These are phyloP conservation scores for Chelonia mydas DNA, from an alignment of 2,797 vertebrate species.

Conservation along the genomic window DNA sequence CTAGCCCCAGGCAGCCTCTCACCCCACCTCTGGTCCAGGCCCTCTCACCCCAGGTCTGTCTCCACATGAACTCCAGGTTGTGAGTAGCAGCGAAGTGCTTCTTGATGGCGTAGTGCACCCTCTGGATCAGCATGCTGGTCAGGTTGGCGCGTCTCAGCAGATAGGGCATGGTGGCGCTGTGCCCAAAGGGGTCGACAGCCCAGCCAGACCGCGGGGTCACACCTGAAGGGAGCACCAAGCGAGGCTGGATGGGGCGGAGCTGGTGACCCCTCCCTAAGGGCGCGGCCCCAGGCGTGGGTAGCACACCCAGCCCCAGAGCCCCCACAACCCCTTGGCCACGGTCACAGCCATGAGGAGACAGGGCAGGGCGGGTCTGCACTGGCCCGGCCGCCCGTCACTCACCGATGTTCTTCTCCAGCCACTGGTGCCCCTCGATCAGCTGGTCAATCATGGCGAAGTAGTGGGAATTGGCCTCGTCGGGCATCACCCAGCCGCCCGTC, in stretches of 20 bases:
- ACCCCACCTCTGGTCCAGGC: not conserved
- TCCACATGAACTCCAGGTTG: conserved; percentile 99
- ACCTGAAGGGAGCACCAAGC: conserved; percentile 76
- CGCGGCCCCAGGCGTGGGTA: no score
- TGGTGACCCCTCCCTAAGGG: no score
- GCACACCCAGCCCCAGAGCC: no score
- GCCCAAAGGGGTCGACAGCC: conserved; percentile 96
- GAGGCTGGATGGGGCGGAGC: no score
- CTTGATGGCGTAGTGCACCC: conserved; percentile 96
- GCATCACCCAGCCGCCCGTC: conserved; percentile 99
- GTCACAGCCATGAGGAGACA: no score
- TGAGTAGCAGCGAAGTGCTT: conserved; percentile 94
- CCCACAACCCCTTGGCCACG: not conserved
- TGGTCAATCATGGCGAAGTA: conserved; percentile 99
- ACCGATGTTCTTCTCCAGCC: conserved; percentile 97
- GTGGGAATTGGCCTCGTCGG: conserved; percentile 95
- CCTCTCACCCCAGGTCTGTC: conserved; percentile 94
- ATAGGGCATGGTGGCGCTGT: conserved; percentile 97
- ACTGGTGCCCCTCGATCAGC: conserved; percentile 98
- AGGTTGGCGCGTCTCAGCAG: conserved; percentile 94
- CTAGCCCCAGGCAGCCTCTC: not conserved
- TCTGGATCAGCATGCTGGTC: conserved; percentile 98
- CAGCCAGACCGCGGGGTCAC: conserved; percentile 90
- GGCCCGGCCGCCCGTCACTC: not conserved
- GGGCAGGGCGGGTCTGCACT: no score